Evolutionary conservation across 1,140 invertebrate genomes (phyloP).

Genomic region (Sipha flava): DNA sequence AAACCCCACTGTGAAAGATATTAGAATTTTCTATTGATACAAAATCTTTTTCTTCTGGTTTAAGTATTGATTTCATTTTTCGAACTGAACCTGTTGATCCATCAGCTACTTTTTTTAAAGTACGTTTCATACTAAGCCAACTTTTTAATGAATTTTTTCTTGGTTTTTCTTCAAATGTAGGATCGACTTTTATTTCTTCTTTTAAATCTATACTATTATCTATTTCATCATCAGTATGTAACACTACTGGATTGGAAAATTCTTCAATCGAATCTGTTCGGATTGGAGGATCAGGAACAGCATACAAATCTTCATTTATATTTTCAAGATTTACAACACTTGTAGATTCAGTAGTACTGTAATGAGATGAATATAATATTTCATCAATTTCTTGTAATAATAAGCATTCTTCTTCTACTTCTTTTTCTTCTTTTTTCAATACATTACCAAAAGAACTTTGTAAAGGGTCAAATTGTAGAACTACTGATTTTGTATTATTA

Average conservation of each 20-base stretch:
- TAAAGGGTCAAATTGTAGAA: conserved; percentile 19
- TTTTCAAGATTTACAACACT: conserved; percentile 38
- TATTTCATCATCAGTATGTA: not conserved
- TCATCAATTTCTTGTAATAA: conserved; percentile 5
- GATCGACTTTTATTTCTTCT: conserved; percentile 36
- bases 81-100: conserved; percentile 43
- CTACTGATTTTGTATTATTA: not conserved
- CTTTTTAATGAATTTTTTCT: conserved; percentile 40
- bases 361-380: conserved; percentile 24
- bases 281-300: conserved; percentile 36
- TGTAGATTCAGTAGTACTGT: conserved; percentile 37
- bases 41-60: conserved; percentile 31
- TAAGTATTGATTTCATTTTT: conserved; percentile 40
- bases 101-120: conserved; percentile 43
- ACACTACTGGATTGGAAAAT: not conserved
- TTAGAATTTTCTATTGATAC: not conserved
- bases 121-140: conserved; percentile 42
- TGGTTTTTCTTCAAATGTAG: conserved; percentile 41
- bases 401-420: not conserved
- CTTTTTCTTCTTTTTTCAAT: conserved; percentile 35
- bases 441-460: conserved; percentile 32
- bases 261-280: conserved; percentile 37
- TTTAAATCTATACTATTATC: not conserved
- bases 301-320: conserved; percentile 38
- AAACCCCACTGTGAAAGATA: conserved; percentile 9